A percentile compares a stretch with the other conserved stretches of the same genome.
phyloP scores from a whole-genome alignment of 2,797 vertebrate genomes.

The Philypnodon macrostomus region DNA sequence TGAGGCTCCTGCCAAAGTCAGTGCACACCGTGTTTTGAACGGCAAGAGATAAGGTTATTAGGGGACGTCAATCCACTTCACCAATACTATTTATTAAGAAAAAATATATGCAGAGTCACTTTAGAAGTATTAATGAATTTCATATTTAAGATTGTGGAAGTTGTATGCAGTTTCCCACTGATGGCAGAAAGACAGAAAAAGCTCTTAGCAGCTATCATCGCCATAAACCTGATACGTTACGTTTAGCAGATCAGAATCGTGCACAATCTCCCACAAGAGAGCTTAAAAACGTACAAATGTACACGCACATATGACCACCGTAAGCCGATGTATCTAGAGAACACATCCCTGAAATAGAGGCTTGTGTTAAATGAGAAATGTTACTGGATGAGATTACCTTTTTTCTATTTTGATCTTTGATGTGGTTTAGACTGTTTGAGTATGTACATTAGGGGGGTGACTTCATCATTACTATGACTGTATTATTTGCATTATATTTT shows the following conservation, averaged over 20 bases:
- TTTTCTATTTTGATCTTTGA: constrained; percentile 31
- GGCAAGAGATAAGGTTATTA: not conserved
- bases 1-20: not conserved
- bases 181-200: no score
- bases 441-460: constrained; percentile 26
- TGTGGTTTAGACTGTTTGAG: no score
- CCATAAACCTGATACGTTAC: no score
- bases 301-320: no score
- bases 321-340: no score
- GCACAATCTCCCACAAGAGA: no score
- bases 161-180: no score
- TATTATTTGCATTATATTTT: not conserved
- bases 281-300: no score
- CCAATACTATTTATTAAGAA: not conserved
- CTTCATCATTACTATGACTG: not conserved
- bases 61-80: not conserved
- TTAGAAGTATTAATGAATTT: not conserved
- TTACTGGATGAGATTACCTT: constrained; percentile 13
- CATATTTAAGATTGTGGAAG: no score
- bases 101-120: not conserved
- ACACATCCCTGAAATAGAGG: no score
- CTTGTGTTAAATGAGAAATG: constrained; percentile 21
- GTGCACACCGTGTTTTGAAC: not conserved
- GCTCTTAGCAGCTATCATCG: no score
- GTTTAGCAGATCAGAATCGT: no score